These are phyloP conservation scores for Alcedo atthis DNA, from an alignment of 2,797 vertebrate species.

Conservation along the genomic window DNA sequence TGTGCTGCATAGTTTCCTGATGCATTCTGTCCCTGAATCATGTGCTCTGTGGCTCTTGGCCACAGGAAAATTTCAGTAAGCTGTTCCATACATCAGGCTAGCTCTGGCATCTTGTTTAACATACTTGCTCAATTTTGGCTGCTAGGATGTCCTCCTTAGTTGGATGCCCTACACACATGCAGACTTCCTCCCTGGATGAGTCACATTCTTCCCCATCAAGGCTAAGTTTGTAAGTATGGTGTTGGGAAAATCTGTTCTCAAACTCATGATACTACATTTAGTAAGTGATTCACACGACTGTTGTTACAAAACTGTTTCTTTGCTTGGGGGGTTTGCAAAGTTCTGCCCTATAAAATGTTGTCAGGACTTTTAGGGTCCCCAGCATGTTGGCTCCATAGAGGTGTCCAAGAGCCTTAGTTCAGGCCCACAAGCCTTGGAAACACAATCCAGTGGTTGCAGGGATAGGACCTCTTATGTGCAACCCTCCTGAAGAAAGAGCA, in stretches of 20 bases:
- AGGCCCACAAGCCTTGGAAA: neutral
- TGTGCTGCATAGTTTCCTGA: accelerated
- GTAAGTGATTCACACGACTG: neutral
- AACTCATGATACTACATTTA: neutral
- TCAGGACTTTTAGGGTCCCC: neutral
- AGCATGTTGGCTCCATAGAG: neutral
- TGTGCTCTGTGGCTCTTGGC: neutral
- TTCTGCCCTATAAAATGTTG: neutral
- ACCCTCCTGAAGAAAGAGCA: neutral
- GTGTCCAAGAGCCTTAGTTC: neutral
- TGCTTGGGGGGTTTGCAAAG: neutral
- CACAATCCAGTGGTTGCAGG: neutral
- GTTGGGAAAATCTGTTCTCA: neutral
- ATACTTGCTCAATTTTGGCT: accelerated
- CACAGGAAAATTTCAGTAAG: neutral
- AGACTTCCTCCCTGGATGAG: neutral
- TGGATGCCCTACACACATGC: neutral
- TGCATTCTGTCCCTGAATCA: neutral
- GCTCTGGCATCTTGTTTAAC: neutral
- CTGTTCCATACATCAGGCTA: neutral
- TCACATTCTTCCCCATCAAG: neutral
- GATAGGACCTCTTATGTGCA: neutral
- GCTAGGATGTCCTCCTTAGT: neutral
- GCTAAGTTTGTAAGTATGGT: neutral
- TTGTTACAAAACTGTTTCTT: neutral